These are phyloP conservation scores for Drosophila takahashii DNA, from an alignment of 1,140 invertebrate genomes.

Conservation along the genomic window DNA sequence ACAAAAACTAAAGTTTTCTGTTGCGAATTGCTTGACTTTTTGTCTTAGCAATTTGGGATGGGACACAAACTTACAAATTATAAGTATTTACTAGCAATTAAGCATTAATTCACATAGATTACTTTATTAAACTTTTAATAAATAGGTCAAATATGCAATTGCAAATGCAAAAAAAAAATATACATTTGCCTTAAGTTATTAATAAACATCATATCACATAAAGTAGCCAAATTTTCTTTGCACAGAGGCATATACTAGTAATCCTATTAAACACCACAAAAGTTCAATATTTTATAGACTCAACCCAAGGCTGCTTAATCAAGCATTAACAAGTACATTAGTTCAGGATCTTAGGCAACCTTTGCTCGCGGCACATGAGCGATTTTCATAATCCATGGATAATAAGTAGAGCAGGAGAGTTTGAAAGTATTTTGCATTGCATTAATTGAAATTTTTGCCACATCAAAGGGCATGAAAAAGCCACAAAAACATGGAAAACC, in stretches of 20 bases:
- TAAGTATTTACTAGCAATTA: not conserved
- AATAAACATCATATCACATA: too few species aligned
- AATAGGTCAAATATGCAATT: too few species aligned
- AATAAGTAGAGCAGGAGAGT: not conserved
- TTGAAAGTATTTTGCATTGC: constrained; percentile 53
- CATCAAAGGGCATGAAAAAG: constrained; percentile 56
- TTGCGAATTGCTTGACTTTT: constrained; percentile 56
- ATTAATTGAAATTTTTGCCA: constrained; percentile 65
- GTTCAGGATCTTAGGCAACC: not conserved
- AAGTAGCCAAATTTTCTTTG: not conserved
- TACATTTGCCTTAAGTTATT: too few species aligned
- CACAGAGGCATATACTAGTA: not conserved
- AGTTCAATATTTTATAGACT: not conserved
- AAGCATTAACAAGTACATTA: constrained; percentile 16
- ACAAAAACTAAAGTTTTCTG: constrained; percentile 39
- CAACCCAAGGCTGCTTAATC: constrained; percentile 5
- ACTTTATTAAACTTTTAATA: too few species aligned
- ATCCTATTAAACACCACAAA: not conserved
- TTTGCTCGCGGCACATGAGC: not conserved
- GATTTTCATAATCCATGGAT: not conserved
- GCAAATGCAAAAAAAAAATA: too few species aligned
- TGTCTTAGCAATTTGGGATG: constrained; percentile 6
- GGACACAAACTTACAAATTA: not conserved
- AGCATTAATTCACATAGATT: too few species aligned
- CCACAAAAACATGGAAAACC: constrained; percentile 30